A percentile compares a stretch with the other conserved stretches of the same genome.
Evolutionary conservation across 2,113 vertebrate species (phyloP).

Genomic region (Octodon degus): DNA sequence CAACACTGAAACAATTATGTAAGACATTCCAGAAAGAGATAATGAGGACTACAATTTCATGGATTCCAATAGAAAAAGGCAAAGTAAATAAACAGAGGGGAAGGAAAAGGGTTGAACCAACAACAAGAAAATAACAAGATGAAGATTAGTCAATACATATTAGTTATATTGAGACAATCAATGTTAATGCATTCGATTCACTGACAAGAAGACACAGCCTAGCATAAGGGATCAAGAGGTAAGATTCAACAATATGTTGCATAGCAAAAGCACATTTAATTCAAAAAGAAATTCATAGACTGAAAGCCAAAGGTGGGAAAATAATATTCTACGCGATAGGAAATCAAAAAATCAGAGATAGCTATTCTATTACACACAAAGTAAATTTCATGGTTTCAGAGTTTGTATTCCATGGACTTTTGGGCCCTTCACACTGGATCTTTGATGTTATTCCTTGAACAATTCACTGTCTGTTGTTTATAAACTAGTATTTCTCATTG

Average conservation of each 20-base stretch:
- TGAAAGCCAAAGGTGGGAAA: background rate
- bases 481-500: background rate
- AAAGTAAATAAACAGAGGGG: background rate
- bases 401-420: background rate
- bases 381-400: background rate
- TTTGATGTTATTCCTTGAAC: background rate
- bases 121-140: background rate
- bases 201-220: background rate
- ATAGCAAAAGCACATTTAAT: background rate
- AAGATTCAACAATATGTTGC: background rate
- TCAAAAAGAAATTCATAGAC: background rate
- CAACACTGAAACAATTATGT: background rate
- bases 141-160: background rate
- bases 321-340: background rate
- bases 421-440: background rate
- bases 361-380: background rate
- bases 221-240: background rate
- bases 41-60: background rate
- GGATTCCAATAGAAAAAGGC: background rate
- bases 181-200: background rate
- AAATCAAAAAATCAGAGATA: background rate
- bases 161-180: background rate
- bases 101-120: background rate
- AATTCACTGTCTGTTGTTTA: background rate
- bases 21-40: too few species aligned